phyloP scores from a whole-genome alignment of 23 tunicate species.

The Halocynthia roretzi region DNA sequence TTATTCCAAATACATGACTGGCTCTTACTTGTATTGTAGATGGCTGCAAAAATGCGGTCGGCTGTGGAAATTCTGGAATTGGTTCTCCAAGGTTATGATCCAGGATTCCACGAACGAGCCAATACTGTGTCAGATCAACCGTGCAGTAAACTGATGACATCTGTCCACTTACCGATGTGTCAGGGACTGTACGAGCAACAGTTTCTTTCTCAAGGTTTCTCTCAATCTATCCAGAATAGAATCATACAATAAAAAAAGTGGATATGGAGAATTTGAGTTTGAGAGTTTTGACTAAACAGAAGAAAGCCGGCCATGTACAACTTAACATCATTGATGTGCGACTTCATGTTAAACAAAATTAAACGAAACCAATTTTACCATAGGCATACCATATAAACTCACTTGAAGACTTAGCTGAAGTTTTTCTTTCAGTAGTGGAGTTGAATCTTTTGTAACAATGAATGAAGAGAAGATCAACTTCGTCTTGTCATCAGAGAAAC shows the following conservation, averaged over 20 bases:
- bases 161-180: conserved; percentile 67
- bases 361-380: too few species aligned
- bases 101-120: conserved; percentile 89
- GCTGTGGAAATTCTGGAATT: conserved; percentile 93
- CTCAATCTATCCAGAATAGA: conserved; percentile 44
- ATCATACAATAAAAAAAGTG: background rate
- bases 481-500: too few species aligned
- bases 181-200: conserved; percentile 56
- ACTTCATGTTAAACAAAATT: too few species aligned
- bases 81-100: conserved; percentile 94
- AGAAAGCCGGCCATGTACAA: too few species aligned
- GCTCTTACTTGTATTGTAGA: conserved; percentile 47
- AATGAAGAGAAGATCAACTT: conserved; percentile 41
- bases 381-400: background rate
- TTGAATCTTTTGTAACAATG: conserved; percentile 38
- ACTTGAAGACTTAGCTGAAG: conserved; percentile 68
- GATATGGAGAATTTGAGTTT: background rate
- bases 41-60: conserved; percentile 84
- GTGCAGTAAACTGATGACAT: conserved; percentile 75
- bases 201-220: conserved; percentile 90
- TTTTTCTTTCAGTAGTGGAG: conserved; percentile 70
- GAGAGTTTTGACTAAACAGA: too few species aligned
- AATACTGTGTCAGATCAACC: conserved; percentile 75
- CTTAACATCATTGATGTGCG: too few species aligned
- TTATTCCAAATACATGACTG: background rate